These are phyloP conservation scores for Pseudonaja textilis DNA, from an alignment of 2,113 vertebrate genomes.

Conservation along the genomic window DNA sequence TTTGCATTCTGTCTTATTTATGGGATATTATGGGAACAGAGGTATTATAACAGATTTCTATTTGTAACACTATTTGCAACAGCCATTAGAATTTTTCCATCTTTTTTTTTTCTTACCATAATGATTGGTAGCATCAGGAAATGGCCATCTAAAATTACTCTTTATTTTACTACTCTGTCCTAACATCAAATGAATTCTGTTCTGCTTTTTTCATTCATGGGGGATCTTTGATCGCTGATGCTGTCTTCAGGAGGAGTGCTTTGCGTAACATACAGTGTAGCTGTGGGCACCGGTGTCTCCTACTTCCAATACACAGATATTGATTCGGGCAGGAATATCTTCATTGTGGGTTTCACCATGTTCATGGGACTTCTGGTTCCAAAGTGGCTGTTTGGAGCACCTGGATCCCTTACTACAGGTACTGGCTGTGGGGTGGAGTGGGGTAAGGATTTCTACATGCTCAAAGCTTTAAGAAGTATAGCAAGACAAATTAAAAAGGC, in stretches of 20 bases:
- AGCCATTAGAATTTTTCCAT: background rate
- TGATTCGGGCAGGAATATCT: slow-evolving; percentile 84
- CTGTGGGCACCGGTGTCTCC: slow-evolving; percentile 78
- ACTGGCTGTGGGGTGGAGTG: slow-evolving; percentile 4
- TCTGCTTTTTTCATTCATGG: background rate
- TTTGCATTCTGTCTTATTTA: background rate
- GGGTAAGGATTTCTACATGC: background rate
- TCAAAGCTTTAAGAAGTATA: background rate
- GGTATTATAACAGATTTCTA: background rate
- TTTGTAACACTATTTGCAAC: background rate
- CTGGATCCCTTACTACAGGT: slow-evolving; percentile 69
- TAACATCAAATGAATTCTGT: background rate
- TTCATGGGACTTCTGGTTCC: slow-evolving; percentile 85
- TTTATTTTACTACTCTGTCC: background rate
- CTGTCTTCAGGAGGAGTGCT: slow-evolving; percentile 75
- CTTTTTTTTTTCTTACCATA: background rate
- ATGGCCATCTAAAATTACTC: background rate
- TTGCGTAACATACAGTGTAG: slow-evolving; percentile 76
- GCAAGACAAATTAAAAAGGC: background rate
- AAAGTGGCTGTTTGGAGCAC: slow-evolving; percentile 67
- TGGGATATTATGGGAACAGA: background rate
- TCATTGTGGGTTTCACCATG: slow-evolving; percentile 83
- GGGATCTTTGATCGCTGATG: background rate
- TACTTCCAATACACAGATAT: slow-evolving; percentile 81
- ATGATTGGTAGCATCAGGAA: background rate